Evolutionary conservation across 2,888 invertebrate species (phyloP), one percentile per base, ranked within the genome.

Genomic region (Chrysopilus asiliformis): DNA sequence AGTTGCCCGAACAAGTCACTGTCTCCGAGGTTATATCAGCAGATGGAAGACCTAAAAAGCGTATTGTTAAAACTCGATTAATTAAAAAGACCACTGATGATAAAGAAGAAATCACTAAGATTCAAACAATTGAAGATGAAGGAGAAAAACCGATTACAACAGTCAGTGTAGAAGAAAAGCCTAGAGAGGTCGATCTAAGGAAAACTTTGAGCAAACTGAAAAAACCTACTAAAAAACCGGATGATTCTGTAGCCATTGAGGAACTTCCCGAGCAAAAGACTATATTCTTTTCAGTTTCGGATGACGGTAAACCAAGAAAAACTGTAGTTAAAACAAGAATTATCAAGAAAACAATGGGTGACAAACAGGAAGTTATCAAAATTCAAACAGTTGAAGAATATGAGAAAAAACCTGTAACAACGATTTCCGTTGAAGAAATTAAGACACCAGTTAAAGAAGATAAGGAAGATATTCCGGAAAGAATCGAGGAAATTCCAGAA

Each of bases 311-410:
- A 4, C 45, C 42, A 6, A 45, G 20, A 4, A 45, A 41, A 13
- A 42, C 36, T 19, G 34, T 32, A 17, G 36, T 40, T 2, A 39
- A 42, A n/a, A 43, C 42, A 10, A 31, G 42, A 8, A 15, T 34
- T 3, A 39, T 43, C 25, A 45, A 45, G 30, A 45, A 39, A 34
- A 34, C 48, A 3, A 57, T 46, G 45, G 64, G 56, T 32, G 42
- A 46, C 25, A 57, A 57, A 48, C 47, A 57, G 22, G 57, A 64
- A 45, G 48, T 57, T n/a, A 63, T 59, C 2, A 54, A 59, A 49
- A 58, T 62, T 33, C 47, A 57, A 12, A 60, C 60, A 3, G 51
- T 60, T 4, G 41, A 46, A 39, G 49, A 51, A 41, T 48, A 50
- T 17, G 50, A 43, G 10, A 44, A 49, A 32, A 39, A 42, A 33